Evolutionary conservation across 2,113 vertebrate genomes (phyloP).

Genomic region (Eclectus roratus): DNA sequence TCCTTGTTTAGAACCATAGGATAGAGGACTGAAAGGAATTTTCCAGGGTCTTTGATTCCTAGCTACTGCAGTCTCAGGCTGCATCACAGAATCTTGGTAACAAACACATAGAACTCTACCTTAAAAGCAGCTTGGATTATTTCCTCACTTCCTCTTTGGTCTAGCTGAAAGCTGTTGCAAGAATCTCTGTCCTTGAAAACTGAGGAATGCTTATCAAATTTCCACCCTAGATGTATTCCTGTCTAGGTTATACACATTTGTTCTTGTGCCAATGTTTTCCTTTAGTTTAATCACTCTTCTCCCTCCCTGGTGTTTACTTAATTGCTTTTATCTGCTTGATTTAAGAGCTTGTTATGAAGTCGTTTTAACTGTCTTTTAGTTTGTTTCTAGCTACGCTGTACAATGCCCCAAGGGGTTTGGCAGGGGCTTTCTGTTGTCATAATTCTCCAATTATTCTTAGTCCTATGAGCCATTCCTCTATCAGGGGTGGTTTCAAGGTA

Average conservation of each 20-base stretch:
- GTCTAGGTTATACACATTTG: background rate
- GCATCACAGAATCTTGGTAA: background rate
- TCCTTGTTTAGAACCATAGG: background rate
- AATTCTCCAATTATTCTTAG: conserved; percentile 10
- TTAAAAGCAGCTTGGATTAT: background rate
- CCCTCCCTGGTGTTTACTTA: conserved; percentile 9
- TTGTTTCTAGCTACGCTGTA: conserved; percentile 14
- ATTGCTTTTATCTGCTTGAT: conserved; percentile 53
- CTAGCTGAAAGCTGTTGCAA: background rate
- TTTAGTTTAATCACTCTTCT: conserved; percentile 8
- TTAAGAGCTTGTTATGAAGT: conserved; percentile 37
- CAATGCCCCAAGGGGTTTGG: conserved; percentile 8
- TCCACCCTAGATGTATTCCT: background rate
- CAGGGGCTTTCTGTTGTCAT: conserved; percentile 4
- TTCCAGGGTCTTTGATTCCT: background rate
- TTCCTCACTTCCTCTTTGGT: background rate
- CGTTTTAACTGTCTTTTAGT: conserved; percentile 6
- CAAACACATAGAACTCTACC: background rate
- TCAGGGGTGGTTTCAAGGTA: background rate
- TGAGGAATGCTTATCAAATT: background rate
- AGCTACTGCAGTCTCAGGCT: background rate
- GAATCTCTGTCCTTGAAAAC: background rate
- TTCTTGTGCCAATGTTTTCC: conserved; percentile 10
- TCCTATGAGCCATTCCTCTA: background rate
- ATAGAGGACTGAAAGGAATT: background rate